These are phyloP conservation scores for Portevinia maculata DNA, from an alignment of 2,888 invertebrate species.

Conservation along the genomic window DNA sequence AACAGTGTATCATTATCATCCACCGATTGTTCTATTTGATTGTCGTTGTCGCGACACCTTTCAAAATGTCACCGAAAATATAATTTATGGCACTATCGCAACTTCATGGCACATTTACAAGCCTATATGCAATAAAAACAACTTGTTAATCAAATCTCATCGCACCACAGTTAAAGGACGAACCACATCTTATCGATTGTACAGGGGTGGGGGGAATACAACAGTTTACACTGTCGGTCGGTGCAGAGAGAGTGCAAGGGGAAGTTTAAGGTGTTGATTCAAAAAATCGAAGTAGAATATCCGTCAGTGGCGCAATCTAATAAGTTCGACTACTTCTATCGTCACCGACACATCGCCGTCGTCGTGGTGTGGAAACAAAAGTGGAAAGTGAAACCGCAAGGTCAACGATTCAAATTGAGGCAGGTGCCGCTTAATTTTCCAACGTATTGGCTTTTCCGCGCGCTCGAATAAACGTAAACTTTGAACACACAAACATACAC, in stretches of 20 bases:
- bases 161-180: conserved; percentile 58
- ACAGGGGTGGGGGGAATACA: conserved; percentile 13
- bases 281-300: conserved; percentile 61
- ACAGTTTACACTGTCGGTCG: conserved; percentile 1
- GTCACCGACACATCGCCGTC: conserved; percentile 20
- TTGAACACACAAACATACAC: conserved; percentile 61
- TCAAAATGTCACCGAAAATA: conserved; percentile 23
- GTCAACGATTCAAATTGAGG: conserved; percentile 74
- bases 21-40: conserved; percentile 47
- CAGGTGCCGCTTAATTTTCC: conserved; percentile 72
- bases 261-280: conserved; percentile 51
- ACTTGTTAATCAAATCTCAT: conserved; percentile 67
- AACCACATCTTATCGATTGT: conserved; percentile 68
- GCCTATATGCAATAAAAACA: conserved; percentile 53
- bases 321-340: conserved; percentile 63
- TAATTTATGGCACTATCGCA: conserved; percentile 54
- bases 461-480: conserved; percentile 71
- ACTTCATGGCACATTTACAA: conserved; percentile 49
- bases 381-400: conserved; percentile 73
- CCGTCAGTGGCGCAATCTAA: conserved; percentile 71
- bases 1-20: conserved; percentile 34
- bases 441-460: conserved; percentile 73
- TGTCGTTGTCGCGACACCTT: conserved; percentile 1
- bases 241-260: conserved; percentile 33
- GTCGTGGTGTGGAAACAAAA: conserved; percentile 65